Conservation (phyloP, 2,113 vertebrate genomes). For the Alectura lathami region DNA sequence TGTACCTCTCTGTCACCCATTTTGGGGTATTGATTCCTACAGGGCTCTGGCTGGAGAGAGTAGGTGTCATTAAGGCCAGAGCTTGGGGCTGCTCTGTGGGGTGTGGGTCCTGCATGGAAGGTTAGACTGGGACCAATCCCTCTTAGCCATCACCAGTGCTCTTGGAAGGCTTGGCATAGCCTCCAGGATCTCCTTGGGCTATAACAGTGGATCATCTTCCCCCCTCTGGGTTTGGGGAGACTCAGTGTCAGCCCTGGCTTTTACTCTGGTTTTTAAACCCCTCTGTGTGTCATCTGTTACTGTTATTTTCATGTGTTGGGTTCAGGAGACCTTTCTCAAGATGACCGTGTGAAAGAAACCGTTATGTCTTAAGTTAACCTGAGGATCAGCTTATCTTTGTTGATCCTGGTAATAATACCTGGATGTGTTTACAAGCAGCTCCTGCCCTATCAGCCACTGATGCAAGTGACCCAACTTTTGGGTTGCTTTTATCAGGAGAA, state of each 20-base stretch:
- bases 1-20: neutral
- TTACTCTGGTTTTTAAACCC: neutral
- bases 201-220: accelerated
- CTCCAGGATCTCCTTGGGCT: no score
- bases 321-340: neutral
- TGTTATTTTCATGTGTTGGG: neutral
- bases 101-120: neutral
- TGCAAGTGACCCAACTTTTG: neutral
- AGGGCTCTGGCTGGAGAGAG: no score
- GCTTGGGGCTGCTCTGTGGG: neutral
- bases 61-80: neutral
- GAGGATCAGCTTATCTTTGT: neutral
- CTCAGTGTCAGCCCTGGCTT: neutral
- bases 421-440: neutral
- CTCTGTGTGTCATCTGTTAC: accelerated
- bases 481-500: neutral
- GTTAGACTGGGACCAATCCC: neutral
- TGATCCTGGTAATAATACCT: neutral
- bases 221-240: neutral
- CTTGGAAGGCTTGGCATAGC: neutral
- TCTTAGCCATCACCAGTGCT: neutral
- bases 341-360: neutral
- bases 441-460: neutral
- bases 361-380: neutral
- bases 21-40: no score